phyloP scores from a whole-genome alignment of 1,140 invertebrate species.

The Pygmarrhopalites habei region DNA sequence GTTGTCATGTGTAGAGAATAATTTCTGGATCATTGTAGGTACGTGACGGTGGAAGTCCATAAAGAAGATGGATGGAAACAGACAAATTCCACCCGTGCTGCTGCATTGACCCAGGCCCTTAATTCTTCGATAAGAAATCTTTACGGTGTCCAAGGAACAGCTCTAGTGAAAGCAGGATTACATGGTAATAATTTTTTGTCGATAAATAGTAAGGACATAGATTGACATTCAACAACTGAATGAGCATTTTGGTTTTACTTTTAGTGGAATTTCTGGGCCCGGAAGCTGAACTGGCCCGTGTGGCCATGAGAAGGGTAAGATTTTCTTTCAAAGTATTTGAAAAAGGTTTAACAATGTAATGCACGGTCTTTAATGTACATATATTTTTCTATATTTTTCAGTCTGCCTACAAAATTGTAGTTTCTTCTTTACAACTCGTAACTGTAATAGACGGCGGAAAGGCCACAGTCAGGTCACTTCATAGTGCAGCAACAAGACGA shows the following conservation, averaged over 20 bases:
- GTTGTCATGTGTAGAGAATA: background rate
- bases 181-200: too few species aligned
- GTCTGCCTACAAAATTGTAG: constrained; percentile 8
- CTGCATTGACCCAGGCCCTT: background rate
- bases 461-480: background rate
- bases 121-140: constrained; percentile 1
- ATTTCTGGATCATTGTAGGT: background rate
- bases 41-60: background rate
- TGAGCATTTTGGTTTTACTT: too few species aligned
- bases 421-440: background rate
- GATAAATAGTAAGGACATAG: too few species aligned
- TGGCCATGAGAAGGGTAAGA: constrained; percentile 5
- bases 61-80: constrained; percentile 3
- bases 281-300: background rate
- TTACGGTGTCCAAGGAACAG: constrained; percentile 5
- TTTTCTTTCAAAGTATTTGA: too few species aligned
- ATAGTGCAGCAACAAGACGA: constrained; percentile 1
- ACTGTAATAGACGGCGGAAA: constrained; percentile 1
- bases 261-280: constrained; percentile 10
- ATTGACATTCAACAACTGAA: too few species aligned
- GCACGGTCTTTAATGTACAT: too few species aligned
- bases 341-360: too few species aligned
- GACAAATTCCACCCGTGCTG: background rate
- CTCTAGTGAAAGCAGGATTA: background rate
- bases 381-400: too few species aligned